Conservation (phyloP, 2,797 vertebrate genomes). For the Trachops cirrhosus region DNA sequence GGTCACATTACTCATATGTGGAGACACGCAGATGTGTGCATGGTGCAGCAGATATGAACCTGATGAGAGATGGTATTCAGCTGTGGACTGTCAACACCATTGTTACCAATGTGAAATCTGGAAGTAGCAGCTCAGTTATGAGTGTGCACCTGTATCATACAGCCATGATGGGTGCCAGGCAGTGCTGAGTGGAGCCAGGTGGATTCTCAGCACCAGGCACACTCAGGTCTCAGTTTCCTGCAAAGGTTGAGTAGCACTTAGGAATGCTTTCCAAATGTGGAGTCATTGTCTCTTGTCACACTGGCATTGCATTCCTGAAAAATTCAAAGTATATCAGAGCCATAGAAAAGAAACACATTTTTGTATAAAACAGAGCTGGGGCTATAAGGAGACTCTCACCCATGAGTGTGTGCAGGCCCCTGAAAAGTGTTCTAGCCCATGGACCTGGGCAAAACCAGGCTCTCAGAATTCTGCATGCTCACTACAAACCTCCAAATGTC, state of each 20-base stretch:
- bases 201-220: not conserved
- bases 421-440: not conserved
- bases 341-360: not conserved
- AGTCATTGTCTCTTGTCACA: not conserved
- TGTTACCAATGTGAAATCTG: rapidly evolving
- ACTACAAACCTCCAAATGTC: rapidly evolving
- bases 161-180: not conserved
- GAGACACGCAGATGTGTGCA: rapidly evolving
- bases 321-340: rapidly evolving
- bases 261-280: not conserved
- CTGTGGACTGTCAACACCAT: rapidly evolving
- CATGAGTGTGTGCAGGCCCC: rapidly evolving
- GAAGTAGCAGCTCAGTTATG: rapidly evolving
- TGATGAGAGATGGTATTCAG: rapidly evolving
- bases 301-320: not conserved
- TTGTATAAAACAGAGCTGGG: not conserved
- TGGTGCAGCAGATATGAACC: rapidly evolving
- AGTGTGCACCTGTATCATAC: rapidly evolving
- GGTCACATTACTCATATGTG: rapidly evolving
- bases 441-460: not conserved
- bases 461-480: not conserved
- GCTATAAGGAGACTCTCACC: not conserved
- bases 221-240: not conserved
- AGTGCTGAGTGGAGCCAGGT: not conserved
- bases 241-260: not conserved